Conservation (phyloP, 2,113 vertebrate genomes). For the Guaruba guarouba region DNA sequence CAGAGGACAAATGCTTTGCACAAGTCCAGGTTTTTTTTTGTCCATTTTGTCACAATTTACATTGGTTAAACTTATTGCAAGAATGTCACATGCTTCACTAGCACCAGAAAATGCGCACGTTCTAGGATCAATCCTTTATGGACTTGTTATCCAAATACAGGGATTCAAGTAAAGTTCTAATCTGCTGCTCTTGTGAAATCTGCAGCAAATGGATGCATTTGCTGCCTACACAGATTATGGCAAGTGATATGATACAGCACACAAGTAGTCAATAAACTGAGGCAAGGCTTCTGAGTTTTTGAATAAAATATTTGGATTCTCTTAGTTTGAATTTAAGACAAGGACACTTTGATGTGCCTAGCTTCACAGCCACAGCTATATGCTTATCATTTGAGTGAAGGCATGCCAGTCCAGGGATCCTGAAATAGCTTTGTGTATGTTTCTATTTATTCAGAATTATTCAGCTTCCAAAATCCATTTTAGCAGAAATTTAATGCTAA, state of each 20-base stretch:
- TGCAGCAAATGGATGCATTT: neutral
- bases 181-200: neutral
- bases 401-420: neutral
- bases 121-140: neutral
- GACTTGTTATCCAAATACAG: neutral
- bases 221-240: neutral
- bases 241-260: neutral
- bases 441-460: neutral
- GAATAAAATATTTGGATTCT: neutral
- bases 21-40: neutral
- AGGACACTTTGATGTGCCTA: neutral
- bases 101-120: neutral
- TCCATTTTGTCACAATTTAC: neutral
- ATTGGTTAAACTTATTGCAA: neutral
- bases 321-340: neutral
- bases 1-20: neutral
- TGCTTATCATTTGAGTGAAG: neutral
- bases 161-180: neutral
- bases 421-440: neutral
- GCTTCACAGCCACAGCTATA: neutral
- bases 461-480: neutral
- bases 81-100: neutral
- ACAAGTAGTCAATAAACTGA: neutral
- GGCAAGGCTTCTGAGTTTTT: neutral
- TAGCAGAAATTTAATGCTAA: neutral